Evolutionary conservation across 1,140 invertebrate species (phyloP), one percentile per base, ranked within the genome.

Genomic region (Megalonaias nervosa): DNA sequence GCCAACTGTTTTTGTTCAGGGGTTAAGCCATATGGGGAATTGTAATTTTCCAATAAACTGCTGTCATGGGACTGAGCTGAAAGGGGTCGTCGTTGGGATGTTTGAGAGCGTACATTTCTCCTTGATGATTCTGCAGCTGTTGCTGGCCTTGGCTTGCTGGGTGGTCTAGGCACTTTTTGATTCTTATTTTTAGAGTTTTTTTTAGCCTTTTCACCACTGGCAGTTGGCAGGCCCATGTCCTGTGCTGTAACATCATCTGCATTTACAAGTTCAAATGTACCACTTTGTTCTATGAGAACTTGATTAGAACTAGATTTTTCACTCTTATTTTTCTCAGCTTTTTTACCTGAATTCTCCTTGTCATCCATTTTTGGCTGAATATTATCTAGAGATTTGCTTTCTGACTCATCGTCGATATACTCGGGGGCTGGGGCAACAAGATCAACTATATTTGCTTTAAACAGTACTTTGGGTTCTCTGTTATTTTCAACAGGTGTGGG

Each of bases 231-330:
- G n/a, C 77, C 82, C 61, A 79, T 62, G 56, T 81, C 77, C 60
- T 77, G 77, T 26, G 88, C 82, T 19, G 81, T 74, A n/a, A 89
- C 72, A 65, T 90, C 88, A 67, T 87, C 82, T 23, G 82, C 76
- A 75, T 73, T 84, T 2, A 90, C 79, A 15, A 89, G 74, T 69
- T 86, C 78, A 85, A 89, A 89, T 69, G 89, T 86, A 64, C 89
- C 89, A 76, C 87, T 86, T 58, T 82, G 78, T 82, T 90, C 89
- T n/a, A 90, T 81, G 26, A 88, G 74, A 69, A 88, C 82, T 79
- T 85, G 82, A 23, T 82, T 75, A 31, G 81, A 74, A 71, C 74
- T 71, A 26, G 71, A 70, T 23, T 74, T 66, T 14, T 66, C 78
- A 59, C 79, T 75, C 26, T 66, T 57, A 55, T 77, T 80, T 21